phyloP scores from a whole-genome alignment of 2,797 vertebrate species.

The Euphonia xanthogaster region DNA sequence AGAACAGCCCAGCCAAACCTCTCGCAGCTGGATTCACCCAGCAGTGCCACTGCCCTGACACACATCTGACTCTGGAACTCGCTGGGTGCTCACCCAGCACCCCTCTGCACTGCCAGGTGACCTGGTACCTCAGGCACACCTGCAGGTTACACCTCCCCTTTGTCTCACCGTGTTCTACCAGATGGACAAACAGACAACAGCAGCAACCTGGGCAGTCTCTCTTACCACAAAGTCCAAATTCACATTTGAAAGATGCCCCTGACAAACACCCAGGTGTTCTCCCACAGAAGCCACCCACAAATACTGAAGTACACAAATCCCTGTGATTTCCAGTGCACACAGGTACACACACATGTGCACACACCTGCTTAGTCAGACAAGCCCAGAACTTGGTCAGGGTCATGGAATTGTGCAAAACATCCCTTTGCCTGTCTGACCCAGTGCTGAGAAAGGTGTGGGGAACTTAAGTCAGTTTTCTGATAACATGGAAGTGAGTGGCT shows the following conservation, averaged over 20 bases:
- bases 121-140: neutral
- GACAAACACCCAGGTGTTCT: neutral
- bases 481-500: accelerated
- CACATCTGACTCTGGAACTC: neutral
- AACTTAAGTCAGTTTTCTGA: neutral
- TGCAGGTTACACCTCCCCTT: neutral
- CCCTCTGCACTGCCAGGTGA: accelerated
- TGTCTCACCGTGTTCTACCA: neutral
- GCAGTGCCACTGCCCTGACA: accelerated
- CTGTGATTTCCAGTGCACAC: accelerated
- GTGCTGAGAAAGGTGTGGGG: neutral
- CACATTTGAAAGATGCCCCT: neutral
- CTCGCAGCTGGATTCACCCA: neutral
- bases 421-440: neutral
- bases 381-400: neutral
- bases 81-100: neutral
- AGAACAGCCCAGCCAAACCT: neutral
- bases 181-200: neutral
- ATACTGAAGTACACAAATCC: neutral
- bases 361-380: neutral
- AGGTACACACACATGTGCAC: accelerated
- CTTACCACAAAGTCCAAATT: neutral
- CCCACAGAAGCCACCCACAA: accelerated
- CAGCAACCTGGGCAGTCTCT: neutral
- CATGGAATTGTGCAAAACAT: neutral